Evolutionary conservation across 1,140 invertebrate species (phyloP).

Genomic region (Ceratoteleas bidentatus): DNA sequence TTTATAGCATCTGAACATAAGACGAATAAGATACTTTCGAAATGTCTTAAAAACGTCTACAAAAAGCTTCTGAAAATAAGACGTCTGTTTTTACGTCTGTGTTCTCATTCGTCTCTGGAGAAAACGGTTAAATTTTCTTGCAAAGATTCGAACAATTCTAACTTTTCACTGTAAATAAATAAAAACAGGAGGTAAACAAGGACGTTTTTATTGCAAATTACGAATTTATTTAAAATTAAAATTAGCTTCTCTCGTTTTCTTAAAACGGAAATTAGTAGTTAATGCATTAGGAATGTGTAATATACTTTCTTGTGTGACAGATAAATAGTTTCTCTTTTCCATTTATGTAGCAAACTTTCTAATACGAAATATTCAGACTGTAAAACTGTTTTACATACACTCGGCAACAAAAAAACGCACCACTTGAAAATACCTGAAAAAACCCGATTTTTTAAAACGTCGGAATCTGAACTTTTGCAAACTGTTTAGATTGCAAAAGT

Average conservation of each 20-base stretch:
- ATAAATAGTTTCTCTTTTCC: slow-evolving; percentile 27
- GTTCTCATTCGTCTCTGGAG: slow-evolving; percentile 7
- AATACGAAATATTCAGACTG: slow-evolving; percentile 19
- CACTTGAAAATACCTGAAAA: no score
- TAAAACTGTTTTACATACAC: slow-evolving; percentile 30
- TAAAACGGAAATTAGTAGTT: slow-evolving; percentile 14
- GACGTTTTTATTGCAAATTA: slow-evolving; percentile 9
- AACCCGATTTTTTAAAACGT: no score
- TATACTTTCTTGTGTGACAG: slow-evolving; percentile 12
- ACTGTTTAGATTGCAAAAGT: no score
- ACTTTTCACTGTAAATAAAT: slow-evolving; percentile 24
- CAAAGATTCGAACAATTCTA: slow-evolving; percentile 18
- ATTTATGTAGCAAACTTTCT: slow-evolving; percentile 31
- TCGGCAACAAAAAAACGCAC: no score
- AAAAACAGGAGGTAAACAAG: slow-evolving; percentile 16
- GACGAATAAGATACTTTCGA: no score
- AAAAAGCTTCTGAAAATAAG: no score
- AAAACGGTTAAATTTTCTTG: slow-evolving; percentile 13
- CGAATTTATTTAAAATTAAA: slow-evolving; percentile 31
- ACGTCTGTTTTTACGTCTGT: no score
- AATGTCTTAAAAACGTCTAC: no score
- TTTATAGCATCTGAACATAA: no score
- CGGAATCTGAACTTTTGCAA: no score
- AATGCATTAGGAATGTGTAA: slow-evolving; percentile 18
- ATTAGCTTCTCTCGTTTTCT: slow-evolving; percentile 2